These are phyloP conservation scores for Brienomyrus longianalis DNA, from an alignment of 2,113 vertebrate species.

Conservation along the genomic window DNA sequence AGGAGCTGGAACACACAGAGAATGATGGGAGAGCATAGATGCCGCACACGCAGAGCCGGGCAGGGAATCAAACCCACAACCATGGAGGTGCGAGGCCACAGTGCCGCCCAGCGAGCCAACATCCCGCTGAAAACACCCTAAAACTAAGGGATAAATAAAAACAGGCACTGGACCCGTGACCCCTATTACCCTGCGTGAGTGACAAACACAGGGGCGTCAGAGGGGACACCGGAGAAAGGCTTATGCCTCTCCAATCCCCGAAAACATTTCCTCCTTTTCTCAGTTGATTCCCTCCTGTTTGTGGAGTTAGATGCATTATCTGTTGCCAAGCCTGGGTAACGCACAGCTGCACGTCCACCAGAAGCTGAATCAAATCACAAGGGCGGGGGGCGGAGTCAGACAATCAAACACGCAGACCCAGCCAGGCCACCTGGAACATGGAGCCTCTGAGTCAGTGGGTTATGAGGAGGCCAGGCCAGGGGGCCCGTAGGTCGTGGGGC, in stretches of 20 bases:
- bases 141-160: background rate
- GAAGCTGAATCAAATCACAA: constrained; percentile 24
- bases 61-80: background rate
- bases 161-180: background rate
- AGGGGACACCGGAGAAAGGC: background rate
- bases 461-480: background rate
- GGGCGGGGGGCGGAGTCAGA: background rate
- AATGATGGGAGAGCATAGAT: background rate
- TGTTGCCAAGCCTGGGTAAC: constrained; percentile 23
- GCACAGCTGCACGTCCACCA: constrained; percentile 32
- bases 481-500: background rate
- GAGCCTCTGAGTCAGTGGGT: constrained; percentile 9
- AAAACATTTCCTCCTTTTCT: background rate
- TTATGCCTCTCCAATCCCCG: background rate
- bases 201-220: background rate
- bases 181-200: background rate
- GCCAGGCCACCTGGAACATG: constrained; percentile 30
- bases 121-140: background rate
- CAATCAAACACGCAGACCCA: constrained; percentile 1
- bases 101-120: background rate
- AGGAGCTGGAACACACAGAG: background rate
- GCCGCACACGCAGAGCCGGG: background rate
- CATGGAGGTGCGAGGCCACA: background rate
- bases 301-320: constrained; percentile 27
- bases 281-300: background rate